A percentile compares a stretch with the other conserved stretches of the same genome.
Evolutionary conservation across 2,888 invertebrate species (phyloP).

Genomic region (Chrysotoxum bicinctum): DNA sequence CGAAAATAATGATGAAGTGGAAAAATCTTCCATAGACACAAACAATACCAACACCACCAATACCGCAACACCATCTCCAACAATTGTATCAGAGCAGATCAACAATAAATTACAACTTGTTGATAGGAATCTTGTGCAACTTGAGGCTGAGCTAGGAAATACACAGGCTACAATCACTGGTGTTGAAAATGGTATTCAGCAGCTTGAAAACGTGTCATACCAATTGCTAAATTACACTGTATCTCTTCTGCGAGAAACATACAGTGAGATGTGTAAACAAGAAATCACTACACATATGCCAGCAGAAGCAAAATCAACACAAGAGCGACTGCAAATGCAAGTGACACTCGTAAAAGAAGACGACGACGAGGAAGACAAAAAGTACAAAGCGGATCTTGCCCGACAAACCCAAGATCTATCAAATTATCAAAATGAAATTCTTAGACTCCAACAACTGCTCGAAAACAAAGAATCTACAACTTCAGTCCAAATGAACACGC

Average conservation of each 20-base stretch:
- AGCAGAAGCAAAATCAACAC: constrained; percentile 17
- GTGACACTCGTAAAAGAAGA: constrained; percentile 50
- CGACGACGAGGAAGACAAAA: constrained; percentile 30
- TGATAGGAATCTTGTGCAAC: constrained; percentile 73
- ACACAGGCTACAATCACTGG: constrained; percentile 45
- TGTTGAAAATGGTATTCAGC: constrained; percentile 42
- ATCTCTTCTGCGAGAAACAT: constrained; percentile 74
- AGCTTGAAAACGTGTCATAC: constrained; percentile 71
- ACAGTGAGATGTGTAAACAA: constrained; percentile 73
- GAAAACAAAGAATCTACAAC: constrained; percentile 44
- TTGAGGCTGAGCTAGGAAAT: constrained; percentile 74
- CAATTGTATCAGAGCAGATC: constrained; percentile 67
- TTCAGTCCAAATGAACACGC: constrained; percentile 66
- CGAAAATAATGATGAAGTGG: constrained; percentile 72
- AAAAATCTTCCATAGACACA: constrained; percentile 38
- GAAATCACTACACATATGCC: not conserved
- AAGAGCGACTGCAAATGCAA: constrained; percentile 71
- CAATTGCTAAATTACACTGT: constrained; percentile 74
- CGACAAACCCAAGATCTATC: constrained; percentile 42
- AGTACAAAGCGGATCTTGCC: constrained; percentile 26
- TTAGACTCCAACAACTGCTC: constrained; percentile 33
- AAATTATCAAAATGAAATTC: constrained; percentile 58
- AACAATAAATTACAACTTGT: constrained; percentile 74
- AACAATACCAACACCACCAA: not conserved
- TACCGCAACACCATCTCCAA: constrained; percentile 38